These are phyloP conservation scores for Apotomis turbidana DNA, from an alignment of 2,888 invertebrate species.

Conservation along the genomic window DNA sequence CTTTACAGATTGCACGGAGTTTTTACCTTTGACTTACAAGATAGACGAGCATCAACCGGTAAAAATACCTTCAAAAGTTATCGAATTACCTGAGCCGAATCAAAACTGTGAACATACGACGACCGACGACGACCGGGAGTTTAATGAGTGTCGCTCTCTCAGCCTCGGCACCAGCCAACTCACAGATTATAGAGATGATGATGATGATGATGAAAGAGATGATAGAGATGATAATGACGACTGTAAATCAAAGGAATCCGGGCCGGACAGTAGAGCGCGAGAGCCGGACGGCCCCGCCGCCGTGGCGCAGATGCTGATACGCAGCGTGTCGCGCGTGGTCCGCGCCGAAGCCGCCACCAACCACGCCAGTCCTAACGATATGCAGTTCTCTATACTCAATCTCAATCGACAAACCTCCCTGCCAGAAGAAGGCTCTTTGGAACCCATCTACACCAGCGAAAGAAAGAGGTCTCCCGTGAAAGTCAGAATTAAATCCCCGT, in stretches of 20 bases:
- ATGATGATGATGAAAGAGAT: slow-evolving; percentile 1
- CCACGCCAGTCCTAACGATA: slow-evolving; percentile 55
- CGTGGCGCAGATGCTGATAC: neutral
- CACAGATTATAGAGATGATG: neutral
- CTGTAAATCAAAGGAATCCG: neutral
- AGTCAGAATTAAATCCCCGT: slow-evolving; percentile 72
- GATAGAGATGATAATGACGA: neutral
- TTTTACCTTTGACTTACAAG: slow-evolving; percentile 20
- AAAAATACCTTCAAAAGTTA: slow-evolving; percentile 2
- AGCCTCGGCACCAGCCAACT: slow-evolving; percentile 5
- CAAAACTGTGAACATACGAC: slow-evolving; percentile 4
- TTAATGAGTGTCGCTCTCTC: slow-evolving; percentile 16
- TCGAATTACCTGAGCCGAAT: slow-evolving; percentile 21
- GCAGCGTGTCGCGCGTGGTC: slow-evolving; percentile 31
- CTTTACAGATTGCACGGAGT: slow-evolving; percentile 24
- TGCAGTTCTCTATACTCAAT: slow-evolving; percentile 59
- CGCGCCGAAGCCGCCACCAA: slow-evolving; percentile 49
- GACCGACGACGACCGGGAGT: neutral
- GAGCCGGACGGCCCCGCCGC: slow-evolving; percentile 1
- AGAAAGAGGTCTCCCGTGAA: slow-evolving; percentile 65
- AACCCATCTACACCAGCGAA: slow-evolving; percentile 44
- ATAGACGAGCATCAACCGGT: neutral
- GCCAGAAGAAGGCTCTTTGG: slow-evolving; percentile 64
- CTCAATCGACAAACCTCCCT: slow-evolving; percentile 58
- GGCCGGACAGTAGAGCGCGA: neutral